Base-by-base conservation (phyloP, 35 echinoderm and acorn worm species). In the Nesometra sesokonis region DNA sequence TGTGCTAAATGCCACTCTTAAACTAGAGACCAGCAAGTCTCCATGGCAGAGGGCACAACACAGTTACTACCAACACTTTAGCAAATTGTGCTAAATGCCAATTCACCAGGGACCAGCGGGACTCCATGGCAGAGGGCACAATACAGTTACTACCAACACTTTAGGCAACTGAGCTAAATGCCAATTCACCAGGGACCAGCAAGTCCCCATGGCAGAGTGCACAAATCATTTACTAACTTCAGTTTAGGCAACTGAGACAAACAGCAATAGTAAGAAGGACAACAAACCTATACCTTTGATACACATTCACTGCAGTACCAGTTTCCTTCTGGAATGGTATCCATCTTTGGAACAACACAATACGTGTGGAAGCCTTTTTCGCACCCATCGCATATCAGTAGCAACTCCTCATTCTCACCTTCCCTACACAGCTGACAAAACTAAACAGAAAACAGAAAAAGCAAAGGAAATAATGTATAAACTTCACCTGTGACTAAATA, bases 351-450 rank as follows among this genome's bases (percentile, higher is more conserved):
- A 81, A 90, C 91, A 79, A 99, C 84, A 80, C 96, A 99, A 89
- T 99, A 99, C 31, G 93, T 92, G 91, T 99, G 96, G 93, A 94
- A 99, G 92, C 96, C 96, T 88, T 93, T 94, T 79, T 99, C 96
- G 90, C 96, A 99, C 19, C 96, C 93, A 90, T 99, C 96, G 83
- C 96, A 99, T 32, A 99, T 88, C 77, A 99, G 87, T 52, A 99
- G 86, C 29, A 94, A 83, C 36, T 89, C 96, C 79, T 99, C 96
- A 35, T 99, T 91, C 82, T 93, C 91, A 35, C 93, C 91, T 43
- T 93, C 90, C 15, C 96, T 93, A 88, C 96, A 99, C 77, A 99
- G 76, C 77, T 99, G 91, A 88, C 96, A 99, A 84, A 90, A 93
- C 96, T 99, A 85, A 79, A 93, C 31, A 77, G 32, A 86, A 37